Base-by-base conservation (phyloP, 2,888 invertebrate species). In the Idaea biselata region DNA sequence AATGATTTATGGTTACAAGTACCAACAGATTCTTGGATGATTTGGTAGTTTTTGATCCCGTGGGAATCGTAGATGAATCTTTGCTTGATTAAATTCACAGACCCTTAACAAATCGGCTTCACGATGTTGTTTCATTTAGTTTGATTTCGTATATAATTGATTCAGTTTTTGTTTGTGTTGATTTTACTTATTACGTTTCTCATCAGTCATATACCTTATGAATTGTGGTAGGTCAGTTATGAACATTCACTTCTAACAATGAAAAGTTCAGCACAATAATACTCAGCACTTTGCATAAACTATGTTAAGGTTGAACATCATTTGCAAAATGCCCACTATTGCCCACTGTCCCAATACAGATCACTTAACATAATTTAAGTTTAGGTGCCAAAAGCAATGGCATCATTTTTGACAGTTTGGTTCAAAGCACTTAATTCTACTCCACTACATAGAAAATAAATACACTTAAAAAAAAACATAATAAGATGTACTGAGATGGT, bases 71-170 rank as follows among this genome's bases (percentile, higher is more conserved):
- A 44, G 44, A 14, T 14, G 44, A 44, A 14, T 44, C 44, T 11
- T 11, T 44, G 44, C 3, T 44, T 44, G 44, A 44, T 44, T 44
- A 44, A 44, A 57, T 56, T 57, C 32, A 18, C n/a, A 60, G 25
- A 56, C 56, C 18, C 32, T 16, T 44, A 44, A 16, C 25, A 60
- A 55, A 32, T 60, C 17, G 32, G n/a, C 55, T 25, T 31, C 18
- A 54, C 44, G 44, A 44, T 44, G 44, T 14, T 8, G 44, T 44
- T 44, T 44, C 1, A 44, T 25, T 25, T 44, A 44, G 3, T 3
- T 44, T 44, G 44, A 44, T 44, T 44, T 14, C 44, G 44, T 44
- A 3, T 25, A 11, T 3, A 44, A 44, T 44, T 44, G 44, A 11
- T 44, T 44, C 11, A 44, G 44, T 11, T 44, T 44, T 44, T 8